phyloP scores from a whole-genome alignment of 2,113 vertebrate species.

The Syngnathus scovelli region DNA sequence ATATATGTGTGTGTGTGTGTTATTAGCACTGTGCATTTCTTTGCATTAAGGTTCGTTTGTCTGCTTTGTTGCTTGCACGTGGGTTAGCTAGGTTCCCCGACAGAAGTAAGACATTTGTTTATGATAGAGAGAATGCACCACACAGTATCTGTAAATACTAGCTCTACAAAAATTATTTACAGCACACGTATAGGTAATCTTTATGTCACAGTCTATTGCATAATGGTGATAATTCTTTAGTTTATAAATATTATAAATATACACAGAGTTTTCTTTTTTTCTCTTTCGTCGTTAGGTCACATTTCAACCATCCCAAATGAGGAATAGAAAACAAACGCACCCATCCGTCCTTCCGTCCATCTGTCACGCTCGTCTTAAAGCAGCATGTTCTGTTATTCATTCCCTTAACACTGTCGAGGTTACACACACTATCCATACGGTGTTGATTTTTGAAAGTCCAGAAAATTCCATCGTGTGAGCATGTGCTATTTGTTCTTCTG shows the following conservation, averaged over 20 bases:
- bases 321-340: constrained; percentile 69
- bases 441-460: constrained; percentile 43
- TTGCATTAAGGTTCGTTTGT: constrained; percentile 75
- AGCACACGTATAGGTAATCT: constrained; percentile 83
- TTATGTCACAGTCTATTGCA: constrained; percentile 85
- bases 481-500: constrained; percentile 17
- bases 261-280: constrained; percentile 62
- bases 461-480: constrained; percentile 48
- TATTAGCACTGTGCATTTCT: constrained; percentile 8
- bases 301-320: constrained; percentile 68
- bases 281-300: constrained; percentile 46
- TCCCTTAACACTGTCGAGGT: constrained; percentile 74
- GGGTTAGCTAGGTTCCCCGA: constrained; percentile 80
- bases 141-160: constrained; percentile 82
- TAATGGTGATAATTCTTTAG: constrained; percentile 80
- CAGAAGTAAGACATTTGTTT: constrained; percentile 85
- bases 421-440: constrained; percentile 44
- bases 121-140: constrained; percentile 85
- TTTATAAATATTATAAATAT: constrained; percentile 84
- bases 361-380: constrained; percentile 44
- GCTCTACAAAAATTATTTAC: constrained; percentile 92
- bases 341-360: constrained; percentile 53
- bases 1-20: too few species aligned
- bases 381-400: constrained; percentile 62
- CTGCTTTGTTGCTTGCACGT: constrained; percentile 66